These are phyloP conservation scores for Drosophila sp. DNA, from an alignment of 1,140 invertebrate species.

Conservation along the genomic window DNA sequence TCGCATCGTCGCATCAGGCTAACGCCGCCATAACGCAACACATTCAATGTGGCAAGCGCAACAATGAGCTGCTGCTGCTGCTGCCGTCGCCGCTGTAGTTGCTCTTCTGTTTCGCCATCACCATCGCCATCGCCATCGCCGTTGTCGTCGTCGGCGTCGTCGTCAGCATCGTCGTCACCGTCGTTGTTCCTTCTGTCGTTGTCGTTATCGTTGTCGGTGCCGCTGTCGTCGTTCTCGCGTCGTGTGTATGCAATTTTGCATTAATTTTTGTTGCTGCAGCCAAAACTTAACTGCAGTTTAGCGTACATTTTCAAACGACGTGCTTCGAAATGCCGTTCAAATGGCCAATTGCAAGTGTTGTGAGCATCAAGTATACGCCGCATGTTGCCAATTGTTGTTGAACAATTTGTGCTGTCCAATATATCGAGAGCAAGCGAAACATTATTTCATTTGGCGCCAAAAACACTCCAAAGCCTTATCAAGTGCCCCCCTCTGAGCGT, in stretches of 20 bases:
- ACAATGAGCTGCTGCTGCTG: constrained; percentile 71
- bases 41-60: constrained; percentile 83
- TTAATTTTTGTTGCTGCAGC: constrained; percentile 74
- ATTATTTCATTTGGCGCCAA: constrained; percentile 72
- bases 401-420: constrained; percentile 18
- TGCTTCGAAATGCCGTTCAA: constrained; percentile 54
- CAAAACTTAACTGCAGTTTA: constrained; percentile 73
- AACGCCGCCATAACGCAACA: constrained; percentile 82
- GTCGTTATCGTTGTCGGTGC: constrained; percentile 12
- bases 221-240: constrained; percentile 55
- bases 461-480: constrained; percentile 38
- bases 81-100: constrained; percentile 26
- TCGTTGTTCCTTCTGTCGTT: constrained; percentile 9
- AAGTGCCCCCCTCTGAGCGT: constrained; percentile 27
- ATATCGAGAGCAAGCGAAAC: constrained; percentile 28
- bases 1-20: constrained; percentile 80
- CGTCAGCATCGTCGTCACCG: constrained; percentile 13
- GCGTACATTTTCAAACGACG: constrained; percentile 59
- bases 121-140: constrained; percentile 13
- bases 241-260: constrained; percentile 80
- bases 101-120: constrained; percentile 23
- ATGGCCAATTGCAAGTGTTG: constrained; percentile 44
- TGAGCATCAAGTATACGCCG: constrained; percentile 54
- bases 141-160: constrained; percentile 22
- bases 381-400: constrained; percentile 6